Percentiles rank a stretch among this genome's conserved stretches.
phyloP scores from a whole-genome alignment of 2,888 invertebrate species.

The Lacanobia wlatinum region DNA sequence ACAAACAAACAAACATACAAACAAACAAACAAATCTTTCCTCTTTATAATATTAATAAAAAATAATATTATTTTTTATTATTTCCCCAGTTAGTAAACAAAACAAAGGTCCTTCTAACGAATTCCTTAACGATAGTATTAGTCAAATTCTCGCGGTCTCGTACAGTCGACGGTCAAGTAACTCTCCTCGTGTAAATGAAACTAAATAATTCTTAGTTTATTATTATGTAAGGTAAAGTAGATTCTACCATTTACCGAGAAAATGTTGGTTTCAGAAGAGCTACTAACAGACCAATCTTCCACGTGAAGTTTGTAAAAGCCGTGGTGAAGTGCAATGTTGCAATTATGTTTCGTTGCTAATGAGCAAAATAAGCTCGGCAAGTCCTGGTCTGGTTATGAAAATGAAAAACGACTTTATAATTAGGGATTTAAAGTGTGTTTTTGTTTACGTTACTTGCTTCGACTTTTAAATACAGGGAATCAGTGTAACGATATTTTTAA shows the following conservation, averaged over 20 bases:
- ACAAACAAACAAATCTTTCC: too few species aligned
- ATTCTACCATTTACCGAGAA: background rate
- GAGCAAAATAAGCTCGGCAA: background rate
- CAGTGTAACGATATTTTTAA: too few species aligned
- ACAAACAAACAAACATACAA: too few species aligned
- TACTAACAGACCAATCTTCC: conserved; percentile 13
- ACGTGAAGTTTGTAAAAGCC: conserved; percentile 15
- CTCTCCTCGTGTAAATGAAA: background rate
- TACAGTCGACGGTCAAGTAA: background rate
- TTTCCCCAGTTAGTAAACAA: too few species aligned
- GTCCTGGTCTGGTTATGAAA: background rate
- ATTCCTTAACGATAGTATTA: too few species aligned
- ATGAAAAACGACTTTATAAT: background rate
- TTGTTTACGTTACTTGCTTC: background rate
- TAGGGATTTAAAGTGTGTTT: background rate
- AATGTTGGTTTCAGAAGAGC: conserved; percentile 12
- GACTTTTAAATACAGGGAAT: too few species aligned
- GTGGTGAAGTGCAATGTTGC: background rate
- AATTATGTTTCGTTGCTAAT: background rate
- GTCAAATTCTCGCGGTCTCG: too few species aligned
- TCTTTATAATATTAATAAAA: too few species aligned
- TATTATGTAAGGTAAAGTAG: background rate
- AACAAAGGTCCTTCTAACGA: too few species aligned
- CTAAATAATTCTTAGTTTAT: background rate
- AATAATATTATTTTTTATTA: too few species aligned